Base-by-base conservation (phyloP, 1,140 invertebrate genomes). In the Bombus waltoni region DNA sequence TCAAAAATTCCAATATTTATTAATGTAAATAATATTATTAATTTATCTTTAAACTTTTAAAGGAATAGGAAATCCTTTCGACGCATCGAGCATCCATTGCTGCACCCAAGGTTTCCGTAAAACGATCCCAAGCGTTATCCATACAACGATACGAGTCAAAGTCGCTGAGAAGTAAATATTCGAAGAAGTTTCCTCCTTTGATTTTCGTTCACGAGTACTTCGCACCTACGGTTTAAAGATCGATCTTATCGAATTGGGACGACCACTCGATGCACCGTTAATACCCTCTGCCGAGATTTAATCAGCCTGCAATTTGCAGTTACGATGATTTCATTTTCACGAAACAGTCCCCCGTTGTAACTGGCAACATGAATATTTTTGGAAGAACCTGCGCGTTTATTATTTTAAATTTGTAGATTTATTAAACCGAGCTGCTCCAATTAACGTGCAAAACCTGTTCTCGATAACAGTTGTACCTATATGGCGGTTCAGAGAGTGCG, bases 151-250 rank as follows among this genome's bases (percentile, higher is more conserved):
- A 91, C 89, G 92, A 91, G 87, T 65, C 77, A 73, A 59, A 83
- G 90, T 87, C 90, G 89, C 93, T 92, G 93, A 86, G 68, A 74
- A 89, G 93, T 94, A 94, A 93, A 95, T 94, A 93, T 93, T 93
- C 92, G 91, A 94, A 91, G 89, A 92, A 88, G 53, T 84, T 88
- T 86, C 65, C 83, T 72, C 74, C 57, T 88, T 79, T 74, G 59
- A 32, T 40, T 65, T 70, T 66, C 44, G 53, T 87, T 86, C 44
- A 59, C 62, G 57, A 77, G 38, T 74, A 80, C n/a, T 83, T 76
- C 57, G 83, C 62, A 38, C 82, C 75, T 73, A 25, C 68, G 68
- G 44, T 22, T 80, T 47, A 70, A 72, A 87, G 47, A 89, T 88
- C 77, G 80, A 92, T 91, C 88, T 91, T 92, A 90, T 91, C 88